Conservation (phyloP, 2,113 vertebrate genomes). For the Pseudorectes ferrugineus region DNA sequence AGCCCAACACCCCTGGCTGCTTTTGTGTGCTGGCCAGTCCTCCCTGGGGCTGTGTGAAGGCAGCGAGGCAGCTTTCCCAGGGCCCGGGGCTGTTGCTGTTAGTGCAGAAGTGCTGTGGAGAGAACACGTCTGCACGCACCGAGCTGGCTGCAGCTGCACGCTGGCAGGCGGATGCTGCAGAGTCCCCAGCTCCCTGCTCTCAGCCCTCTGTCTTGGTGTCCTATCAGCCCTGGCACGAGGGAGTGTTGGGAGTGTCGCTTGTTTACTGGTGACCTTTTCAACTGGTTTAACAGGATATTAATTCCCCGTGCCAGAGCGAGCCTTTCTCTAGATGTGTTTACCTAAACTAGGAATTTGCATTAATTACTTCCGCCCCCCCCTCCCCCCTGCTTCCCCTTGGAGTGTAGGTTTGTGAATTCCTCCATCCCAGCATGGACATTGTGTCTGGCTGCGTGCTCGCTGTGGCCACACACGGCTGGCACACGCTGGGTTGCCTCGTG, state of each 20-base stretch:
- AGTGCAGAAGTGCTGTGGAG: background rate
- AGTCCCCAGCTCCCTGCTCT: background rate
- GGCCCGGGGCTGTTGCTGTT: background rate
- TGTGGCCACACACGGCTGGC: background rate
- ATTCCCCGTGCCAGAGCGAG: background rate
- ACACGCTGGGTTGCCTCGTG: fast-evolving
- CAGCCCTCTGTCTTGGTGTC: background rate
- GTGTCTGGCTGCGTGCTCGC: fast-evolving
- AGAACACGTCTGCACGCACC: fast-evolving
- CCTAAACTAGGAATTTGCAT: slow-evolving; percentile 15
- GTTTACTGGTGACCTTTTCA: slow-evolving; percentile 38
- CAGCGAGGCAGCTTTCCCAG: background rate
- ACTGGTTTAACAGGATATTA: slow-evolving; percentile 44
- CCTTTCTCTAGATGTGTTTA: slow-evolving; percentile 36
- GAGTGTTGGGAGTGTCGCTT: slow-evolving; percentile 14
- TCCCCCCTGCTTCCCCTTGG: background rate
- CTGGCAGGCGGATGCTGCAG: background rate
- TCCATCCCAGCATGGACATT: background rate
- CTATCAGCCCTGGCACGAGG: background rate
- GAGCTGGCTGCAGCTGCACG: background rate
- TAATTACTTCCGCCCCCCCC: background rate
- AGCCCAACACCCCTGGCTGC: background rate
- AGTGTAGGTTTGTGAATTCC: background rate
- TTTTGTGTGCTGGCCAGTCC: background rate
- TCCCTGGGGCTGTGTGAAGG: background rate